Conservation (phyloP, 2,797 vertebrate genomes). For the Balearica regulorum region DNA sequence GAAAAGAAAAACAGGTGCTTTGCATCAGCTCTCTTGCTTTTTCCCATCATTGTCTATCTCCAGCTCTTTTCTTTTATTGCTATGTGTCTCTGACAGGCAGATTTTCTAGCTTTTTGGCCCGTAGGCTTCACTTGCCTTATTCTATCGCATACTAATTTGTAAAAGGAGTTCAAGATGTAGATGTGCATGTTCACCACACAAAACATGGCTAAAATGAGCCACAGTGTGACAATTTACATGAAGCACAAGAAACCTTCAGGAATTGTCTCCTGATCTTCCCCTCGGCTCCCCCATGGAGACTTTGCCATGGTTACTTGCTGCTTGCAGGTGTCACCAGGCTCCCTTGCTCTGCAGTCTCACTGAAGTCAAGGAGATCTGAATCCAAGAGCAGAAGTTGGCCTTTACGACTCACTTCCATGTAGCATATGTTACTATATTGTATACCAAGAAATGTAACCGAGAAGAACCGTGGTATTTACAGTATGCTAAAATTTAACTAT, state of each 20-base stretch:
- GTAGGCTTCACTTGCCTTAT: background rate
- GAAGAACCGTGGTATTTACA: slow-evolving; percentile 38
- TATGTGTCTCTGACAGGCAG: background rate
- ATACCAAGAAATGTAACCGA: slow-evolving; percentile 52
- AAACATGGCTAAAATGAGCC: background rate
- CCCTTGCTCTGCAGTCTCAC: slow-evolving; percentile 34
- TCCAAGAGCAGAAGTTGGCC: slow-evolving; percentile 69
- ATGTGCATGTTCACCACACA: background rate
- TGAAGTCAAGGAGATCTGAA: slow-evolving; percentile 55
- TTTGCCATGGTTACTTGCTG: slow-evolving; percentile 54
- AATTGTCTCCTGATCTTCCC: slow-evolving; percentile 16
- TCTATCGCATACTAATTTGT: background rate
- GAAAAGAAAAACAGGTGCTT: background rate
- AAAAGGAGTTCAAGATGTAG: background rate
- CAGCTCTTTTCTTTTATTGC: background rate
- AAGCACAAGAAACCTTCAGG: background rate
- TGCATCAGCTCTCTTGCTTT: background rate
- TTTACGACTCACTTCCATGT: slow-evolving; percentile 57
- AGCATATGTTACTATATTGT: slow-evolving; percentile 62
- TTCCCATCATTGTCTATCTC: background rate
- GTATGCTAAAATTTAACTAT: slow-evolving; percentile 59
- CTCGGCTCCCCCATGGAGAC: slow-evolving; percentile 8
- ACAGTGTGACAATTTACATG: background rate
- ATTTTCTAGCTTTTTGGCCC: background rate
- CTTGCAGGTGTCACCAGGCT: slow-evolving; percentile 57